Base-by-base conservation (phyloP, 2,797 vertebrate species). In the Carapus acus region DNA sequence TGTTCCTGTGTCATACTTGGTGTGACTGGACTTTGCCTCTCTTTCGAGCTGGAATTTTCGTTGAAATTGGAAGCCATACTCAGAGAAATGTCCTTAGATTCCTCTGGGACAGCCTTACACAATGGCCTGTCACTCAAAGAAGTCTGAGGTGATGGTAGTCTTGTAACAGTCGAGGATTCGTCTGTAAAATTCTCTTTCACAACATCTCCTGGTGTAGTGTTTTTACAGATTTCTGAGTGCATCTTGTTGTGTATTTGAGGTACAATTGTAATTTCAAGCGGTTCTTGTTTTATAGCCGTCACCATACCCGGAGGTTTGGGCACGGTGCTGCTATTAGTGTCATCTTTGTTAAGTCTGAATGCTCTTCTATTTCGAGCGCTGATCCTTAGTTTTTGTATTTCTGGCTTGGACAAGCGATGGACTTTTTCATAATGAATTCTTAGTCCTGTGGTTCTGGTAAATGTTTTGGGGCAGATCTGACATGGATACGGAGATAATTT, bases 371-470 rank as follows among this genome's bases (percentile, higher is more conserved):
- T 83, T 51, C 77, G 80, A 33, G 81, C 78, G 31, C 82, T 85
- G 50, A 98, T 92, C 86, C 88, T 96, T 58, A 98, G 85, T 77
- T 90, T 91, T 51, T 91, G 90, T 85, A 98, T 92, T 80, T 98
- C 93, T 52, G 90, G 88, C 52, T 91, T 92, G 2, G 95, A 92
- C 72, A 98, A 89, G 54, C 91, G 88, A 79, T 99, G 96, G 20
- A 99, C 93, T 62, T 96, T 91, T 69, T 96, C 94, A 77, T 96
- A 99, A 67, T 99, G 96, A 42, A 97, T 96, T 74, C 94, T 90
- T 71, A 99, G 90, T 68, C 97, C 97, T 36, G 96, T 98, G 49
- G 96, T 99, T 80, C 96, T 91, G 15, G 96, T 99, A 85, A 98
- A 99, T 7, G 93, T 96, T 89, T 99, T 99, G 22, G 91, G 87